Evolutionary conservation across 2,888 invertebrate species (phyloP).

Genomic region (Octodonta nipae): DNA sequence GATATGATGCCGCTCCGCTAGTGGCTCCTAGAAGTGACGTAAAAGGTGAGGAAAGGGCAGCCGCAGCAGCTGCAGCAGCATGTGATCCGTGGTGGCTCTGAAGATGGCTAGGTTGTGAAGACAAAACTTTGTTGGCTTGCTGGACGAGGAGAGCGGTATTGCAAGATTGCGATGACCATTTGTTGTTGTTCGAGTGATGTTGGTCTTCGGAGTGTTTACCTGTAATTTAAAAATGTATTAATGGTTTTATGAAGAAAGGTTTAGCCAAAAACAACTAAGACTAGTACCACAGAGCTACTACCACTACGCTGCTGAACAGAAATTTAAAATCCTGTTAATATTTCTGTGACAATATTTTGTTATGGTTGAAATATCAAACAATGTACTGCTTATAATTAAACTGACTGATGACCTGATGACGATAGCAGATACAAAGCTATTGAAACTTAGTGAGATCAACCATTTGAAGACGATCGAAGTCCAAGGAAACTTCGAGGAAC

Average conservation of each 20-base stretch:
- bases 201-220: constrained; percentile 35
- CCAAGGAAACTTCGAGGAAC: no score
- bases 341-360: neutral
- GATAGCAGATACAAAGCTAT: no score
- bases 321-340: constrained; percentile 3
- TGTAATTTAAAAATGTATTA: constrained; percentile 22
- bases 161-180: constrained; percentile 35
- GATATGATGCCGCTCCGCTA: constrained; percentile 43
- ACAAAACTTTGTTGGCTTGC: constrained; percentile 36
- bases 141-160: constrained; percentile 37
- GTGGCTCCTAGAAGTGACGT: constrained; percentile 44
- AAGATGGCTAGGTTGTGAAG: constrained; percentile 33
- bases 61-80: constrained; percentile 49
- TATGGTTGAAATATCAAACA: neutral
- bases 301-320: no score
- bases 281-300: no score
- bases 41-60: constrained; percentile 46
- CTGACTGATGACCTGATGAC: no score
- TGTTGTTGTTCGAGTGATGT: constrained; percentile 36
- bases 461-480: no score
- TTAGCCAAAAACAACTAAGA: no score
- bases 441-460: no score
- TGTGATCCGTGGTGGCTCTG: constrained; percentile 37
- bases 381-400: neutral
- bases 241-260: neutral